Conservation (phyloP, 2,888 invertebrate genomes). For the Pocota personata region DNA sequence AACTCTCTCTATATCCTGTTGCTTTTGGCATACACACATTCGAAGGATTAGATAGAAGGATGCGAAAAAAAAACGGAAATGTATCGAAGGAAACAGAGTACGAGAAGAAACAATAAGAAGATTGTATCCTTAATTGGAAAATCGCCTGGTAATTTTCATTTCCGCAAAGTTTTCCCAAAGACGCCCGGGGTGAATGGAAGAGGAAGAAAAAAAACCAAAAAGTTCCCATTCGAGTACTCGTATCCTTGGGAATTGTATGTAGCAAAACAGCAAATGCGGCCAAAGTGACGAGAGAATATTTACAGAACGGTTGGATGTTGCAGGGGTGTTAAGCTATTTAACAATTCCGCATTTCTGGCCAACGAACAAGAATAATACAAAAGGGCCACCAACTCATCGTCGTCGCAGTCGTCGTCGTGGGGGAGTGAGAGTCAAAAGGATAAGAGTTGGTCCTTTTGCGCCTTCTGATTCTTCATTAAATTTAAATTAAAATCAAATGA, state of each 20-base stretch:
- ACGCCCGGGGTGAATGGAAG: background rate
- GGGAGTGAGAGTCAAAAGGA: constrained; percentile 28
- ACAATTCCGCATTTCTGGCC: constrained; percentile 74
- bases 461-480: constrained; percentile 76
- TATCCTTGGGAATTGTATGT: constrained; percentile 67
- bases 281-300: constrained; percentile 66
- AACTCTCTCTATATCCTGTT: constrained; percentile 35
- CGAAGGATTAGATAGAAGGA: constrained; percentile 44
- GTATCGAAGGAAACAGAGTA: constrained; percentile 37
- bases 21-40: constrained; percentile 38
- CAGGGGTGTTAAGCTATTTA: constrained; percentile 71
- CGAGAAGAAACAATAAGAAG: constrained; percentile 64
- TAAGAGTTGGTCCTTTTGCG: constrained; percentile 69
- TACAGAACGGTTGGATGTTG: constrained; percentile 28
- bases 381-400: constrained; percentile 26
- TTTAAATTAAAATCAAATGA: constrained; percentile 77
- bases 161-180: constrained; percentile 53
- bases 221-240: constrained; percentile 53
- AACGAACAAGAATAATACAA: constrained; percentile 70
- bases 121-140: constrained; percentile 73
- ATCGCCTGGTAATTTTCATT: constrained; percentile 72
- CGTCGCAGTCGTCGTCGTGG: no score
- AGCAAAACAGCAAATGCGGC: constrained; percentile 43
- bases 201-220: background rate
- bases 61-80: constrained; percentile 28